Percentiles rank a stretch among this genome's conserved stretches.
Conservation (phyloP, 1,140 invertebrate genomes). For the Apis laboriosa region DNA sequence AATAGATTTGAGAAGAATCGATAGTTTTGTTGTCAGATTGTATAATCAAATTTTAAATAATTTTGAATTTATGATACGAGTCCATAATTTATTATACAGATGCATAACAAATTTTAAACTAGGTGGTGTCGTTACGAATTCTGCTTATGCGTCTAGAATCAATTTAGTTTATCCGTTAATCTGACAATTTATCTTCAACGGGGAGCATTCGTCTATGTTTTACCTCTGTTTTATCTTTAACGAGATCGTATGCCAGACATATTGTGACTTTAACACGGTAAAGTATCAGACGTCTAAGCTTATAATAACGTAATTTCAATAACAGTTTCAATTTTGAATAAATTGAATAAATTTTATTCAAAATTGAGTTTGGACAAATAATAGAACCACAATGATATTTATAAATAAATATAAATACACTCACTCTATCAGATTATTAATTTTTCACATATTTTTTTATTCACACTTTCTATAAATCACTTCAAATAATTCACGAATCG, state of each 20-base stretch:
- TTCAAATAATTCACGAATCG: too few species aligned
- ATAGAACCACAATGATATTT: neutral
- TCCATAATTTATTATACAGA: neutral
- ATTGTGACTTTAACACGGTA: slow-evolving; percentile 15
- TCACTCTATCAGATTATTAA: too few species aligned
- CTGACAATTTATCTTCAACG: slow-evolving; percentile 55
- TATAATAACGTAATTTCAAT: neutral
- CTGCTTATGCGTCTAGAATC: slow-evolving; percentile 22
- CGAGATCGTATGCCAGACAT: slow-evolving; percentile 43
- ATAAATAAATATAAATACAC: too few species aligned
- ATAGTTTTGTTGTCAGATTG: neutral
- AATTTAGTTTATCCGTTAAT: slow-evolving; percentile 49
- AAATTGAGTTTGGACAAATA: neutral
- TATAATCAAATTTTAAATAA: neutral
- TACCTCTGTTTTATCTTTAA: slow-evolving; percentile 52
- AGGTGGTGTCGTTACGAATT: slow-evolving; percentile 10
- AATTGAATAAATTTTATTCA: neutral
- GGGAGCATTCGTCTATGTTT: slow-evolving; percentile 36
- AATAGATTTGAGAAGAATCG: neutral
- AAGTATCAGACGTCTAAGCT: neutral
- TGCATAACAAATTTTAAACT: slow-evolving; percentile 45
- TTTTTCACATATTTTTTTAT: too few species aligned
- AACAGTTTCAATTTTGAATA: neutral
- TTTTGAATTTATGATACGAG: neutral
- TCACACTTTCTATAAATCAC: too few species aligned